These are phyloP conservation scores for Drosophila pseudoananassae DNA, from an alignment of 1,140 invertebrate genomes.

Conservation along the genomic window DNA sequence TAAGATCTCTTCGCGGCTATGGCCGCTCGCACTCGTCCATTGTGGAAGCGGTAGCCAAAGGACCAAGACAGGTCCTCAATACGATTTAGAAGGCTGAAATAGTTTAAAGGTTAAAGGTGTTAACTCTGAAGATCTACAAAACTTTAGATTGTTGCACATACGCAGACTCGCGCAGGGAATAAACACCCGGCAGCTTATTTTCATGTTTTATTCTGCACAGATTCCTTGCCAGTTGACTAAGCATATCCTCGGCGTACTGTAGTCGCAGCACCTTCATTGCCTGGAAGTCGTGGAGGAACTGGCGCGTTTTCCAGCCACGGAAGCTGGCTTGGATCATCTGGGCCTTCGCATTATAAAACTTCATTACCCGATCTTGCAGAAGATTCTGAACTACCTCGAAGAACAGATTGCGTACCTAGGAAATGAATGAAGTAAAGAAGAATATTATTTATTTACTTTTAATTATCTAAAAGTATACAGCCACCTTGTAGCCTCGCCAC, in stretches of 20 bases:
- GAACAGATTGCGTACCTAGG: not conserved
- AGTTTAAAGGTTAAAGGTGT: not conserved
- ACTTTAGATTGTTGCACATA: not conserved
- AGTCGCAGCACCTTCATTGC: slow-evolving; percentile 17
- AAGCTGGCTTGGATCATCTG: slow-evolving; percentile 47
- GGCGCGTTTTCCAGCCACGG: slow-evolving; percentile 59
- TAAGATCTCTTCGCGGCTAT: slow-evolving; percentile 9
- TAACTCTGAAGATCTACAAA: not conserved
- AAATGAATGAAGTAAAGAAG: not conserved
- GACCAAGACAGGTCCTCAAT: slow-evolving; percentile 19
- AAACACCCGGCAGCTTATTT: slow-evolving; percentile 15
- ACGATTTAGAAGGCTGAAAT: not conserved
- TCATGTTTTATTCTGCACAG: not conserved
- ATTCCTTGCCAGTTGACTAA: slow-evolving; percentile 10
- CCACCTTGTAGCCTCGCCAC: slow-evolving; percentile 38
- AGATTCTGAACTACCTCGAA: slow-evolving; percentile 4
- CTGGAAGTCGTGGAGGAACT: slow-evolving; percentile 32
- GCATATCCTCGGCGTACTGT: slow-evolving; percentile 32
- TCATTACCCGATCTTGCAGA: slow-evolving; percentile 9
- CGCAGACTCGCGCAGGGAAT: slow-evolving; percentile 8
- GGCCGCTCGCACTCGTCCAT: slow-evolving; percentile 22
- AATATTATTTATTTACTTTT: not conserved
- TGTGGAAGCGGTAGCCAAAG: slow-evolving; percentile 37
- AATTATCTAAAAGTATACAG: not conserved
- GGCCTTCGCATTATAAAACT: slow-evolving; percentile 10